Evolutionary conservation across 1,140 invertebrate genomes (phyloP).

Genomic region (Sarcophaga peregrina): DNA sequence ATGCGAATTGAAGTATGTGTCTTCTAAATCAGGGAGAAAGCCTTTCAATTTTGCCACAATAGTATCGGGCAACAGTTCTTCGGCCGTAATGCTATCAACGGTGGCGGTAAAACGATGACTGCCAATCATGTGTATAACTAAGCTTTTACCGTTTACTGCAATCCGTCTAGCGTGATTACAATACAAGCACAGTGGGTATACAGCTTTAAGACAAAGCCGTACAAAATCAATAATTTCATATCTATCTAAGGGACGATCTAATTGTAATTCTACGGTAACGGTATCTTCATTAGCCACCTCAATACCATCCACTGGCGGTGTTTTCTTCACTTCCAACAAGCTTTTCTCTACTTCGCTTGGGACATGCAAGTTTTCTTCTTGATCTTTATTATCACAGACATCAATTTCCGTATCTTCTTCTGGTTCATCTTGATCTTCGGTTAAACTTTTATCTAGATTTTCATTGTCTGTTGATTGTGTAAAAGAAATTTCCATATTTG

Average conservation of each 20-base stretch:
- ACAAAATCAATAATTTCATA: conserved; percentile 77
- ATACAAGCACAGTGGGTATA: conserved; percentile 78
- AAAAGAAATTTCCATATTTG: conserved; percentile 17
- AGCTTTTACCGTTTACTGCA: conserved; percentile 82
- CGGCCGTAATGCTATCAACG: conserved; percentile 78
- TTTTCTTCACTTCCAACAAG: neutral
- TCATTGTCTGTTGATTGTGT: neutral
- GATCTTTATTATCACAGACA: conserved; percentile 26
- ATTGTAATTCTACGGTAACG: conserved; percentile 76
- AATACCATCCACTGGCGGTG: conserved; percentile 54
- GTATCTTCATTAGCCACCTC: conserved; percentile 73
- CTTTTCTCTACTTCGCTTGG: neutral
- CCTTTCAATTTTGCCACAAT: conserved; percentile 76
- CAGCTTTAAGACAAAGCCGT: conserved; percentile 77
- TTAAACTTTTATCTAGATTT: neutral
- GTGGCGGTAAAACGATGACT: conserved; percentile 80
- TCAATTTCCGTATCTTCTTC: conserved; percentile 33
- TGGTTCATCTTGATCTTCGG: neutral
- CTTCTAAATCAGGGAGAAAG: conserved; percentile 72
- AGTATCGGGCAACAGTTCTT: conserved; percentile 77
- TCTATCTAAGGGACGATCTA: conserved; percentile 78
- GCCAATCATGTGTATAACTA: conserved; percentile 80
- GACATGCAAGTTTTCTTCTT: neutral
- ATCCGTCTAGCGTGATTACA: conserved; percentile 86
- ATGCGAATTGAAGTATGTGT: conserved; percentile 77